Percentiles rank a stretch among this genome's conserved stretches.
Conservation (phyloP, 2,797 vertebrate genomes). For the Martes flavigula region DNA sequence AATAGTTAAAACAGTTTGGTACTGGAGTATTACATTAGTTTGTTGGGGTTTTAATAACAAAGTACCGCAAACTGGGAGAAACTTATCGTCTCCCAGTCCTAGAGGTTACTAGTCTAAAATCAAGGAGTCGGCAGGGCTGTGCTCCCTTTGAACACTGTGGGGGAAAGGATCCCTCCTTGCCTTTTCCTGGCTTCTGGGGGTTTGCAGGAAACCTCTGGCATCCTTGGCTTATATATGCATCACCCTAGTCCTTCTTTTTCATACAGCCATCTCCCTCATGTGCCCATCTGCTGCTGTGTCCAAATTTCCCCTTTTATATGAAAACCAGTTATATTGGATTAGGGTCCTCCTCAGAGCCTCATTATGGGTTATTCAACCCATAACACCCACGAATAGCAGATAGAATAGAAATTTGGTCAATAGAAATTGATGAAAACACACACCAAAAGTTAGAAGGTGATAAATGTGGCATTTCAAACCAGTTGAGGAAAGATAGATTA, state of each 20-base stretch:
- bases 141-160: neutral
- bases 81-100: neutral
- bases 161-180: neutral
- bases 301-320: neutral
- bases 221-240: neutral
- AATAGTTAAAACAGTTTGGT: neutral
- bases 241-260: neutral
- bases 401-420: neutral
- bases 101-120: neutral
- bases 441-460: neutral
- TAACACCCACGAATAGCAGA: neutral
- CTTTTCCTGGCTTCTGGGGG: neutral
- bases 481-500: neutral
- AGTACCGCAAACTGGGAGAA: neutral
- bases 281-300: neutral
- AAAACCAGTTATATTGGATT: neutral
- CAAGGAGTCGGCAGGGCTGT: neutral
- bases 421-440: neutral
- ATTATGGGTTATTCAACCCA: neutral
- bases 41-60: neutral
- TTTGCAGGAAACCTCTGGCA: neutral
- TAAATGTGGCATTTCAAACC: neutral
- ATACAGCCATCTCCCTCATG: neutral
- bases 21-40: neutral
- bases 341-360: neutral